Evolutionary conservation across 2,797 vertebrate genomes (phyloP).

Genomic region (Pogonophryne albipinna): DNA sequence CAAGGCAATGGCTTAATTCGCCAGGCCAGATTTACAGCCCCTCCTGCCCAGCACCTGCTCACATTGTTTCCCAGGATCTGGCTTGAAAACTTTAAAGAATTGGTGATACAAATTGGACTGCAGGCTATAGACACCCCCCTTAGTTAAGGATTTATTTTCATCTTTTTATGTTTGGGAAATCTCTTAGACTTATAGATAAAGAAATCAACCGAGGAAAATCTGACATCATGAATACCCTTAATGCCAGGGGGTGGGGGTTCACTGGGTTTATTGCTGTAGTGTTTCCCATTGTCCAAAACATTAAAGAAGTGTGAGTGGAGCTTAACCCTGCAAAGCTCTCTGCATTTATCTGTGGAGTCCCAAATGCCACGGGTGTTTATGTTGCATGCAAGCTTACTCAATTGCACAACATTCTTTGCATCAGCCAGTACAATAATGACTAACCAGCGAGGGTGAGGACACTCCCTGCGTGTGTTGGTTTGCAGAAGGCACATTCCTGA

Average conservation of each 20-base stretch:
- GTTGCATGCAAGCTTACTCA: background rate
- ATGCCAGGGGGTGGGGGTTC: conserved; percentile 15
- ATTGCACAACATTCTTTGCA: conserved; percentile 49
- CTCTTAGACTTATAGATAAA: conserved; percentile 59
- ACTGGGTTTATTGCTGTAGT: conserved; percentile 39
- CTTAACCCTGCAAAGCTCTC: conserved; percentile 19
- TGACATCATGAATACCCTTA: conserved; percentile 56
- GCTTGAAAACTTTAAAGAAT: conserved; percentile 63
- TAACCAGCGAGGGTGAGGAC: conserved; percentile 31
- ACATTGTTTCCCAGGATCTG: conserved; percentile 79
- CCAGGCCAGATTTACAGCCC: conserved; percentile 80
- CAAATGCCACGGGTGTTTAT: conserved; percentile 30
- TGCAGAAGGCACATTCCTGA: conserved; percentile 71
- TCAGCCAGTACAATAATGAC: conserved; percentile 53
- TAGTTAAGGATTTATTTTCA: conserved; percentile 42
- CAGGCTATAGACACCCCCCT: conserved; percentile 23
- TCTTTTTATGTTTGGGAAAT: conserved; percentile 63
- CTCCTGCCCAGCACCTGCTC: conserved; percentile 78
- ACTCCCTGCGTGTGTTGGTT: conserved; percentile 32
- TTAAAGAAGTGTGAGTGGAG: conserved; percentile 18
- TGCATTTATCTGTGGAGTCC: background rate
- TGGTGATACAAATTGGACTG: conserved; percentile 63
- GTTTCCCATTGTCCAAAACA: conserved; percentile 29
- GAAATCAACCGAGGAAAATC: conserved; percentile 66
- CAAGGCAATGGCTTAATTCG: conserved; percentile 78